These are phyloP conservation scores for Clarias magur DNA, from an alignment of 2,113 vertebrate genomes.

Conservation along the genomic window DNA sequence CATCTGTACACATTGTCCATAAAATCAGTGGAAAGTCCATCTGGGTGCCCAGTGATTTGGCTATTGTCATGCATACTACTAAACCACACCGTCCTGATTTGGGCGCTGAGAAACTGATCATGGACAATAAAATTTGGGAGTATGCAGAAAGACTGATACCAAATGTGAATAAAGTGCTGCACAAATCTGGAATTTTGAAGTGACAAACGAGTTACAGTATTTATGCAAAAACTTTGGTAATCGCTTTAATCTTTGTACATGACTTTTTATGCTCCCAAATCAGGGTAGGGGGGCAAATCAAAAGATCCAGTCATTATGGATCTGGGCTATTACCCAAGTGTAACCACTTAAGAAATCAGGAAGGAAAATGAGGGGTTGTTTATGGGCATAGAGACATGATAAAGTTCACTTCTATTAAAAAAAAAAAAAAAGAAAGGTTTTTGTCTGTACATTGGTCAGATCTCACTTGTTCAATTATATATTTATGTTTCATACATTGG, in stretches of 20 bases:
- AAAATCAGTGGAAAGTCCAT: constrained; percentile 22
- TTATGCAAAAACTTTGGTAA: not conserved
- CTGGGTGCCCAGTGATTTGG: constrained; percentile 28
- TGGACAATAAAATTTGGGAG: constrained; percentile 56
- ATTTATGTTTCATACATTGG: too few species aligned
- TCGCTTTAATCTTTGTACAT: not conserved
- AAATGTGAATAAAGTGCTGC: constrained; percentile 50
- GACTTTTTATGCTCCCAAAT: not conserved
- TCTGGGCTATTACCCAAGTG: too few species aligned
- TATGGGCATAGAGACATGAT: too few species aligned
- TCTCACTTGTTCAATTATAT: too few species aligned
- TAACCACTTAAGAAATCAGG: too few species aligned
- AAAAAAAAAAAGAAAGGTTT: too few species aligned
- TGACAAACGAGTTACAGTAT: not conserved
- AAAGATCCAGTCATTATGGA: too few species aligned
- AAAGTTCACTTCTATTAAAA: too few species aligned
- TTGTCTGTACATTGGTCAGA: too few species aligned
- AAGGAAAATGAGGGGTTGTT: too few species aligned
- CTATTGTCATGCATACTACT: constrained; percentile 49
- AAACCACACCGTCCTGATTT: constrained; percentile 22
- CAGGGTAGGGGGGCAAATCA: too few species aligned
- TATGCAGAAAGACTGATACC: constrained; percentile 44
- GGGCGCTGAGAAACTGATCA: constrained; percentile 33
- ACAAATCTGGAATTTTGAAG: constrained; percentile 10
- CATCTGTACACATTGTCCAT: constrained; percentile 52